phyloP scores from a whole-genome alignment of 2,888 invertebrate species.

The Isotomurus palustris region DNA sequence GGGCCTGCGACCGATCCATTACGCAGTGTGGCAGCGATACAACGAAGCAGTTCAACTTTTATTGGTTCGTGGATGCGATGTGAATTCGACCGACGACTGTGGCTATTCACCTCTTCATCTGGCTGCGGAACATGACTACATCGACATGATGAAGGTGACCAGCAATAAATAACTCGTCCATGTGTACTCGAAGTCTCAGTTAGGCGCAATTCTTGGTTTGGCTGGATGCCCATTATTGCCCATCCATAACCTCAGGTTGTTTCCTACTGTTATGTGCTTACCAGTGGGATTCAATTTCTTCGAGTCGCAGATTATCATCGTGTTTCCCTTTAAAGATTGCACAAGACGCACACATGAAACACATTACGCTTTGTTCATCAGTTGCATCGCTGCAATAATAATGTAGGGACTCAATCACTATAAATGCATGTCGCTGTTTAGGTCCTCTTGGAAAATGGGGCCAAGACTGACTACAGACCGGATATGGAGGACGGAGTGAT shows the following conservation, averaged over 20 bases:
- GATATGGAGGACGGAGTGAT: conserved; percentile 60
- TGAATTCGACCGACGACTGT: conserved; percentile 79
- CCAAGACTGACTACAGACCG: conserved; percentile 72
- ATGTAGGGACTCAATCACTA: too few species aligned
- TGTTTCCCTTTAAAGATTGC: too few species aligned
- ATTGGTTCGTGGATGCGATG: conserved; percentile 73
- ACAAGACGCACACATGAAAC: too few species aligned
- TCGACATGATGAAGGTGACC: conserved; percentile 49
- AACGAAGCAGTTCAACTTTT: conserved; percentile 71
- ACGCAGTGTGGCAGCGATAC: conserved; percentile 81
- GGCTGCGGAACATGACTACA: conserved; percentile 78
- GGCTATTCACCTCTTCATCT: conserved; percentile 88
- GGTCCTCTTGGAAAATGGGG: conserved; percentile 69
- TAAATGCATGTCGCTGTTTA: too few species aligned
- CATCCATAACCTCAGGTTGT: too few species aligned
- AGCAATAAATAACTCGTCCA: conserved; percentile 14
- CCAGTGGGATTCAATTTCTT: background rate
- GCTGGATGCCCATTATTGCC: too few species aligned
- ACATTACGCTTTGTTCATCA: too few species aligned
- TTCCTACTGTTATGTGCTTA: too few species aligned
- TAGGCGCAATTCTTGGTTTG: conserved; percentile 47
- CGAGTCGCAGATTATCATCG: too few species aligned
- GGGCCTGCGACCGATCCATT: conserved; percentile 82
- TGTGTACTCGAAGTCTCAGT: too few species aligned
- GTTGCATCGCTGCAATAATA: too few species aligned